Conservation (phyloP, 2,888 invertebrate species). For the Epinotia bilunana region DNA sequence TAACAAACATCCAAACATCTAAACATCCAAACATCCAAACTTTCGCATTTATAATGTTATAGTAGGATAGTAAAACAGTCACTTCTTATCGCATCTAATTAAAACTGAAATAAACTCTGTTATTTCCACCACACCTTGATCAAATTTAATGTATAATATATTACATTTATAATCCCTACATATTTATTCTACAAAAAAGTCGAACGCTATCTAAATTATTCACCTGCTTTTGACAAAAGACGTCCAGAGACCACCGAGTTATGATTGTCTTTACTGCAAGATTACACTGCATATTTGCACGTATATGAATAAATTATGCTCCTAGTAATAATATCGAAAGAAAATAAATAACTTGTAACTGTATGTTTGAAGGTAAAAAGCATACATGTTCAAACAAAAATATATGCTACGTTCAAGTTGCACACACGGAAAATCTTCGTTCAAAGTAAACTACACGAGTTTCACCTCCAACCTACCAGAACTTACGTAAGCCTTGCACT, state of each 20-base stretch:
- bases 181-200: neutral
- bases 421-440: neutral
- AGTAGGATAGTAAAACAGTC: no score
- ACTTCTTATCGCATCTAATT: no score
- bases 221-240: neutral
- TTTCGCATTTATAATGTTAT: no score
- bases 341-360: no score
- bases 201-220: neutral
- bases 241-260: neutral
- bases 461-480: neutral
- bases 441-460: neutral
- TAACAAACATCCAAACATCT: no score
- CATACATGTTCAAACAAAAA: neutral
- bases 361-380: neutral
- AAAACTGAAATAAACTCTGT: neutral
- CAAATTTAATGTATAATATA: neutral
- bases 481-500: constrained; percentile 26
- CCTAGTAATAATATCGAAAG: no score
- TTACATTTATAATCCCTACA: neutral
- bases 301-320: no score
- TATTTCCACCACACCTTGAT: neutral
- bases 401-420: neutral
- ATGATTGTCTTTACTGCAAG: neutral
- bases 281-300: no score
- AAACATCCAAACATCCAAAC: no score